A percentile compares a stretch with the other conserved stretches of the same genome.
phyloP scores from a whole-genome alignment of 2,888 invertebrate species.

The Pasiphila rectangulata region DNA sequence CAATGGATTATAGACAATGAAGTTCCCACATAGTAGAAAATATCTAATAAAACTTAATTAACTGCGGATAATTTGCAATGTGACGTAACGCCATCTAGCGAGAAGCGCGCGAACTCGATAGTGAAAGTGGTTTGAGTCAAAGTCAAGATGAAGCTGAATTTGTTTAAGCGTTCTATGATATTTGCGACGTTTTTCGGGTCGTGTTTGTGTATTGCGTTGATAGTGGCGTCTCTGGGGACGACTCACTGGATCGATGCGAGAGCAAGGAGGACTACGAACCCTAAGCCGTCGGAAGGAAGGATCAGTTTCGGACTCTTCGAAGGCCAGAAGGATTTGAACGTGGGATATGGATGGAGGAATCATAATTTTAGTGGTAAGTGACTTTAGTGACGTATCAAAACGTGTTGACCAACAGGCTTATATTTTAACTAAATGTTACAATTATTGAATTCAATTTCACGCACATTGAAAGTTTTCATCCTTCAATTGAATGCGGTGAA shows the following conservation, averaged over 20 bases:
- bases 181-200: conserved; percentile 91
- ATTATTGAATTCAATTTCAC: no score
- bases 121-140: conserved; percentile 50
- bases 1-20: conserved; percentile 51
- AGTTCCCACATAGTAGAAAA: conserved; percentile 60
- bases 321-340: conserved; percentile 90
- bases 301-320: conserved; percentile 93
- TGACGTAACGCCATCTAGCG: conserved; percentile 68
- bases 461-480: no score
- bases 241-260: conserved; percentile 90
- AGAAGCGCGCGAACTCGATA: conserved; percentile 45
- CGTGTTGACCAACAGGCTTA: no score
- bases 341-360: conserved; percentile 88
- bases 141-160: conserved; percentile 80
- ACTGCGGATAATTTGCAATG: conserved; percentile 47
- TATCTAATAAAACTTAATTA: conserved; percentile 42
- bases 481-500: no score
- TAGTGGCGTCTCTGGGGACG: conserved; percentile 91
- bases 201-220: conserved; percentile 87
- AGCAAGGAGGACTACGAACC: conserved; percentile 84
- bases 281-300: conserved; percentile 85
- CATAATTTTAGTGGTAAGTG: conserved; percentile 88
- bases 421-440: no score
- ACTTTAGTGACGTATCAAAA: background rate
- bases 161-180: conserved; percentile 88